Conservation (phyloP, 2,113 vertebrate genomes). For the Axis porcinus region DNA sequence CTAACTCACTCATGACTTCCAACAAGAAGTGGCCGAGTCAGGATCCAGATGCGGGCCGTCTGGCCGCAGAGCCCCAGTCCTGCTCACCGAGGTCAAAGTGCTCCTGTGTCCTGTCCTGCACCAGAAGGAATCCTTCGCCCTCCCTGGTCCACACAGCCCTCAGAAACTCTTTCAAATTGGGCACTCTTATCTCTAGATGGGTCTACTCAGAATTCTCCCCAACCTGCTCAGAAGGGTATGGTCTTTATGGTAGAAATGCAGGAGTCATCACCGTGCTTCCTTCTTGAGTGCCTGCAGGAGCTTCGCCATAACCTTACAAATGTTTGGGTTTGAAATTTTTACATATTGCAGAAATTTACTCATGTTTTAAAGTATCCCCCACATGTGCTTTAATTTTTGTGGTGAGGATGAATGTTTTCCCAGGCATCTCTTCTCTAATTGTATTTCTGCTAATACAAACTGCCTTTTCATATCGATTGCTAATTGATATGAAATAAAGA, state of each 20-base stretch:
- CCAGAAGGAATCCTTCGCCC: rapidly evolving
- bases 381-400: background rate
- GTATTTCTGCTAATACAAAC: background rate
- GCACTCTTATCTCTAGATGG: background rate
- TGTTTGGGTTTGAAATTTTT: background rate
- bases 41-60: background rate
- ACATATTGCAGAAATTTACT: background rate
- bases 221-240: background rate
- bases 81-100: rapidly evolving
- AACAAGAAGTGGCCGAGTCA: background rate
- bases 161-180: background rate
- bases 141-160: rapidly evolving
- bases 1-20: background rate
- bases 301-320: background rate
- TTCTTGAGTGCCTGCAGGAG: background rate
- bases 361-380: background rate
- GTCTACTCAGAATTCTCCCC: background rate
- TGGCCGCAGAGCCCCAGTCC: no score
- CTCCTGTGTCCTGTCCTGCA: background rate
- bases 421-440: background rate
- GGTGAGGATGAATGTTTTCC: background rate
- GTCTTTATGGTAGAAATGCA: background rate
- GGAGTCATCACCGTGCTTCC: background rate
- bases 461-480: background rate
- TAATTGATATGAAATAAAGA: background rate